Evolutionary conservation across 1,140 invertebrate species (phyloP).

Genomic region (Bombus terrestris): DNA sequence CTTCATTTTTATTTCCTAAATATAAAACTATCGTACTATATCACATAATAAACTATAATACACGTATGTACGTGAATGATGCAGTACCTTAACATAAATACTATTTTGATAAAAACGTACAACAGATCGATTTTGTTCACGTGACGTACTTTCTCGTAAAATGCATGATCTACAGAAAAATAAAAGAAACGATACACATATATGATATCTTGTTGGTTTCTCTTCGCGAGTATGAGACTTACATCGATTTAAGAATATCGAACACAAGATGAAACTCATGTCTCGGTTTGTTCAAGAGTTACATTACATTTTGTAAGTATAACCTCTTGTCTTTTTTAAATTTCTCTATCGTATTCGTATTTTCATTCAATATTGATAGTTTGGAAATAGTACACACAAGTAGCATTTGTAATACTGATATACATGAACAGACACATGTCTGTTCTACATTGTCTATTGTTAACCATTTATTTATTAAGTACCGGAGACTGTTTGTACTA

Average conservation of each 20-base stretch:
- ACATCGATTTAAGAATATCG: conserved; percentile 28
- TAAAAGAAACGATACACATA: background rate
- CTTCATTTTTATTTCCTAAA: conserved; percentile 37
- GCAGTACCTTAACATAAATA: conserved; percentile 35
- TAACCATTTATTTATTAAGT: conserved; percentile 59
- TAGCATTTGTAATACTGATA: conserved; percentile 47
- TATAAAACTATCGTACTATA: conserved; percentile 51
- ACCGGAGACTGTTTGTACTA: conserved; percentile 53
- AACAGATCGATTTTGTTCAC: conserved; percentile 14
- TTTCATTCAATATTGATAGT: conserved; percentile 4
- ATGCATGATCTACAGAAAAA: background rate
- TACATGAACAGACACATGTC: conserved; percentile 23
- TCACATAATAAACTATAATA: conserved; percentile 49
- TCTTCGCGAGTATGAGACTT: conserved; percentile 1
- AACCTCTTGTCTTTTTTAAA: background rate
- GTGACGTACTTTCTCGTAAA: background rate
- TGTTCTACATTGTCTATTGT: conserved; percentile 37
- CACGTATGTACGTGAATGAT: conserved; percentile 32
- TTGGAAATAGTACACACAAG: conserved; percentile 24
- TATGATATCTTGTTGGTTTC: background rate
- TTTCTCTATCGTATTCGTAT: background rate
- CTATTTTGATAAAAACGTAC: conserved; percentile 31
- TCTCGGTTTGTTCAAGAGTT: background rate
- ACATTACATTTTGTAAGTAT: background rate
- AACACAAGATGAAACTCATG: conserved; percentile 29